Conservation (phyloP, 2,113 vertebrate species). For the Hiodon alosoides region DNA sequence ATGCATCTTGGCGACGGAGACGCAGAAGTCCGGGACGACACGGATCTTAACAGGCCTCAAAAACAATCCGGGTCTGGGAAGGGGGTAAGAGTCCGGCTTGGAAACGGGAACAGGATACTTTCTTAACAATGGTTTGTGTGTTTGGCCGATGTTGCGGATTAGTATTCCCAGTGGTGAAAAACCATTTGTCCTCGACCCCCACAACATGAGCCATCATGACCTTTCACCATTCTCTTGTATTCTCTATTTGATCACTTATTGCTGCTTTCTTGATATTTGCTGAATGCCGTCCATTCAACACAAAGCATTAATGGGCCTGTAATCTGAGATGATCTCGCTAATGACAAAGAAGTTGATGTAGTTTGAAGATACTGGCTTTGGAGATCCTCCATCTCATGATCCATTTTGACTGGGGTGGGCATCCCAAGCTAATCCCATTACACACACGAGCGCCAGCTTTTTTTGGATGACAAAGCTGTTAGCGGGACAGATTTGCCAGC, state of each 20-base stretch:
- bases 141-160: too few relatives aligned
- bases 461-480: constrained; percentile 18
- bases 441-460: not conserved
- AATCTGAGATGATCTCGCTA: not conserved
- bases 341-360: not conserved
- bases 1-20: too few relatives aligned
- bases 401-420: not conserved
- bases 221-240: not conserved
- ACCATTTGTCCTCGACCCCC: too few relatives aligned
- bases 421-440: constrained; percentile 10
- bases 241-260: not conserved
- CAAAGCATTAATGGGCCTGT: not conserved
- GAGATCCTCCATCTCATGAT: not conserved
- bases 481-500: constrained; percentile 22
- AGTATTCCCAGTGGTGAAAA: too few relatives aligned
- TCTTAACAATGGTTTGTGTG: too few relatives aligned
- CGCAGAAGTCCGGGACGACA: too few relatives aligned
- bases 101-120: too few relatives aligned
- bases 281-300: not conserved
- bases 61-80: too few relatives aligned
- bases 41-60: too few relatives aligned
- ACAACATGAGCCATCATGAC: too few relatives aligned
- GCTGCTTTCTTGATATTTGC: not conserved
- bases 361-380: not conserved
- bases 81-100: too few relatives aligned